These are phyloP conservation scores for Osmerus mordax DNA, from an alignment of 2,113 vertebrate genomes.

Conservation along the genomic window DNA sequence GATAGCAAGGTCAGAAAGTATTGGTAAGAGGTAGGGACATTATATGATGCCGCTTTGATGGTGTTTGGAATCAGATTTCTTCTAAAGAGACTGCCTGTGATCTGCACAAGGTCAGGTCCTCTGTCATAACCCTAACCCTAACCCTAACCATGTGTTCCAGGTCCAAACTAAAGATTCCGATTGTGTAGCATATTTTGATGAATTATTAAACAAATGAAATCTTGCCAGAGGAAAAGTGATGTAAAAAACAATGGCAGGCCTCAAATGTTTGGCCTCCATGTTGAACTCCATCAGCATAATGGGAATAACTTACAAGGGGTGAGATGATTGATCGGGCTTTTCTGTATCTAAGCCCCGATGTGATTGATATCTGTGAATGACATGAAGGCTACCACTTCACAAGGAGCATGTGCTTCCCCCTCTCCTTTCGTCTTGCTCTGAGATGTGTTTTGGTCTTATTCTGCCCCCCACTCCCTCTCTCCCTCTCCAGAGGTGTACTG, in stretches of 20 bases:
- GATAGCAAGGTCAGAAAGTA: background rate
- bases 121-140: no score
- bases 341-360: background rate
- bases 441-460: background rate
- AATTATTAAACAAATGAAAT: conserved; percentile 6
- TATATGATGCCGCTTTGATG: background rate
- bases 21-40: background rate
- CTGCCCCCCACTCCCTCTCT: background rate
- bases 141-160: background rate
- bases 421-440: background rate
- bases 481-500: background rate
- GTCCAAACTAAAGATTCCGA: background rate
- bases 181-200: background rate
- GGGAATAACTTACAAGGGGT: background rate
- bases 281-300: background rate
- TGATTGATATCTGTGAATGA: background rate
- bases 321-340: background rate
- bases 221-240: background rate
- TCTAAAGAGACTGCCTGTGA: background rate
- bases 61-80: conserved; percentile 1
- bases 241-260: background rate
- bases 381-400: background rate
- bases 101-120: background rate
- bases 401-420: background rate
- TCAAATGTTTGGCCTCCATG: background rate